Evolutionary conservation across 2,888 invertebrate species (phyloP).

Genomic region (Leucozona laternaria): DNA sequence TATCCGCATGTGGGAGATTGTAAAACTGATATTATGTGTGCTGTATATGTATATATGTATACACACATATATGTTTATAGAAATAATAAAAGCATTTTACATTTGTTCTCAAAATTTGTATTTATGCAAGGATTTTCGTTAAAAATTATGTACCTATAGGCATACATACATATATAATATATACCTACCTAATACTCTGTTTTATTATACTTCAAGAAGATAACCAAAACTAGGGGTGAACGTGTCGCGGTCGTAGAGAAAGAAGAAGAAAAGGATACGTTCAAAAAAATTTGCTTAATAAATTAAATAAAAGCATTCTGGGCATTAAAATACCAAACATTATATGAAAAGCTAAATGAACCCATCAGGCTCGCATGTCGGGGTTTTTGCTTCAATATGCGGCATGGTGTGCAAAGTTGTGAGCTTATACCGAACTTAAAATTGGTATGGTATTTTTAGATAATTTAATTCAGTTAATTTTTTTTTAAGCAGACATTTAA

Average conservation of each 20-base stretch:
- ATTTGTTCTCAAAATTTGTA: not conserved
- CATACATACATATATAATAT: too few species aligned
- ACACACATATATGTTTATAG: too few species aligned
- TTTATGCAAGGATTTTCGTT: not conserved
- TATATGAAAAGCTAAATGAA: not conserved
- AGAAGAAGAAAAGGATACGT: not conserved
- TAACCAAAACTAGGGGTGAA: not conserved
- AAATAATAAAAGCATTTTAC: not conserved
- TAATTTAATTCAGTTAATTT: too few species aligned
- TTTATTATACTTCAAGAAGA: not conserved
- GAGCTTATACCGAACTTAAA: too few species aligned
- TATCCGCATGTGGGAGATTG: constrained; percentile 7
- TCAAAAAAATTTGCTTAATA: constrained; percentile 12
- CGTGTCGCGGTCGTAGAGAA: not conserved
- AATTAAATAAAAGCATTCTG: constrained; percentile 56
- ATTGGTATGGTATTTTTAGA: too few species aligned
- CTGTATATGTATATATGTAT: too few species aligned
- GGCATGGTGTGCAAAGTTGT: too few species aligned
- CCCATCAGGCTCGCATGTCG: not conserved
- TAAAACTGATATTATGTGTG: not conserved
- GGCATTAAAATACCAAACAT: constrained; percentile 2
- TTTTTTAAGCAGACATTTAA: too few species aligned
- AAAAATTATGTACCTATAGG: not conserved
- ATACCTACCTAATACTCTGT: too few species aligned
- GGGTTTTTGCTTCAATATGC: too few species aligned